These are phyloP conservation scores for Calypte anna DNA, from an alignment of 2,113 vertebrate species.

Conservation along the genomic window DNA sequence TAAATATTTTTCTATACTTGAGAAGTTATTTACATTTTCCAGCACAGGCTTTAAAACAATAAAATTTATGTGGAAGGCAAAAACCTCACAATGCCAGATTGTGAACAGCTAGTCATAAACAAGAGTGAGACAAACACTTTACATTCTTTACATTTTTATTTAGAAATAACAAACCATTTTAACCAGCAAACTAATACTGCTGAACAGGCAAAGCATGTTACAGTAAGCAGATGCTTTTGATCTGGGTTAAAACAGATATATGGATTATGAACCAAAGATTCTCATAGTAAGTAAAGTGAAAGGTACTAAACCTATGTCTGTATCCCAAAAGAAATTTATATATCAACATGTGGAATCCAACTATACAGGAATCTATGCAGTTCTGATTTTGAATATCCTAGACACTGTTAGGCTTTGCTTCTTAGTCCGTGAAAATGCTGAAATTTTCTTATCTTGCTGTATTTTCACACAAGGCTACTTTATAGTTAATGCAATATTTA, in stretches of 20 bases:
- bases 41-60: background rate
- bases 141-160: background rate
- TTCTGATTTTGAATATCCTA: background rate
- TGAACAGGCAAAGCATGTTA: background rate
- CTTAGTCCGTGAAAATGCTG: background rate
- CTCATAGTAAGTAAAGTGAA: background rate
- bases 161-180: background rate
- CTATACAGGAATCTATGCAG: background rate
- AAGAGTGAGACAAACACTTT: background rate
- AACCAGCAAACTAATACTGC: background rate
- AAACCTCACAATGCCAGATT: background rate
- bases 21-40: background rate
- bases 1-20: background rate
- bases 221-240: background rate
- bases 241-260: background rate
- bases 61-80: background rate
- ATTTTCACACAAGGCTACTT: background rate
- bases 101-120: background rate
- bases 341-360: background rate
- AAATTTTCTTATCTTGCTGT: background rate
- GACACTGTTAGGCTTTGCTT: background rate
- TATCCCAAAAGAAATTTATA: background rate
- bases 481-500: background rate
- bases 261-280: background rate
- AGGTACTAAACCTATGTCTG: background rate